Evolutionary conservation across 2,888 invertebrate species (phyloP).

Genomic region (Mantis religiosa): DNA sequence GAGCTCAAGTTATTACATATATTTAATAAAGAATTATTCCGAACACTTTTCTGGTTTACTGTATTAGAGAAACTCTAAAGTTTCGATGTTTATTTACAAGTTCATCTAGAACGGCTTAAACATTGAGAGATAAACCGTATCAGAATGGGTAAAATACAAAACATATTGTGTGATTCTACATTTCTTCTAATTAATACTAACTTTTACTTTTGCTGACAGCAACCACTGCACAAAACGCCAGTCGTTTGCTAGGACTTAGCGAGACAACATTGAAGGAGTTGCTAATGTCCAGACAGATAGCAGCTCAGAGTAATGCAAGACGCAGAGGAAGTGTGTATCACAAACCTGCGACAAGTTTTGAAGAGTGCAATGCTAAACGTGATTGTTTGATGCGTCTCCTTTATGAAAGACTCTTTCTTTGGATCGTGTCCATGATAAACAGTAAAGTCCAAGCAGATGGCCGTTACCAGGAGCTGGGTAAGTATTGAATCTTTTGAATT

Average conservation of each 20-base stretch:
- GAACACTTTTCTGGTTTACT: too few species aligned
- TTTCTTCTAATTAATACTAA: too few species aligned
- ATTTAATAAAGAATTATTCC: too few species aligned
- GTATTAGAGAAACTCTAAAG: too few species aligned
- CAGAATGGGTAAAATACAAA: too few species aligned
- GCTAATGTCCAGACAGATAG: neutral
- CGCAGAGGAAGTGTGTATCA: slow-evolving; percentile 32
- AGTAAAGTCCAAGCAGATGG: neutral
- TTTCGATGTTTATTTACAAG: too few species aligned
- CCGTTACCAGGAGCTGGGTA: neutral
- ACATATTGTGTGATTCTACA: too few species aligned
- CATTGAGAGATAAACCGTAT: too few species aligned
- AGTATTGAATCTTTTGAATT: neutral
- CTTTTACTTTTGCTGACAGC: neutral
- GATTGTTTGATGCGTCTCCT: slow-evolving; percentile 44
- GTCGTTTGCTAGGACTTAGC: neutral
- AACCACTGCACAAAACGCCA: neutral
- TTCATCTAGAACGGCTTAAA: too few species aligned
- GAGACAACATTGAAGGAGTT: neutral
- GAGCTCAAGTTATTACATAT: too few species aligned
- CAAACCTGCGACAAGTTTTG: slow-evolving; percentile 39
- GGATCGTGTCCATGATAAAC: slow-evolving; percentile 38
- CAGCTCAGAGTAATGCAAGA: neutral
- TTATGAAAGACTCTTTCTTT: slow-evolving; percentile 43
- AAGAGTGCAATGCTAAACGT: slow-evolving; percentile 43